phyloP scores from a whole-genome alignment of 2,113 vertebrate species.

The Petrocephalus zakoni region DNA sequence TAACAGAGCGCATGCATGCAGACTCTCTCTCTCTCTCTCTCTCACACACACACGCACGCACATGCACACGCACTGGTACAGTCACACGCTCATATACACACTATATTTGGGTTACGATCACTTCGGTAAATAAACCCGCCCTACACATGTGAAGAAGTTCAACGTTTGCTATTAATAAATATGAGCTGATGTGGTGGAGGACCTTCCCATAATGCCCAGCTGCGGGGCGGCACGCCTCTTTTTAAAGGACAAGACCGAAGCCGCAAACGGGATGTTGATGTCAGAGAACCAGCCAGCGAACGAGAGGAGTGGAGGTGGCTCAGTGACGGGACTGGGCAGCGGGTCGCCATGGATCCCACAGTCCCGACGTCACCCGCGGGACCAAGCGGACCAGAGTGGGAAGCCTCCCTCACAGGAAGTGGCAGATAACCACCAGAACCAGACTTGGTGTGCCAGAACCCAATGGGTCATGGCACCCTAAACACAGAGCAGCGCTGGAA shows the following conservation, averaged over 20 bases:
- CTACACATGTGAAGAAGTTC: neutral
- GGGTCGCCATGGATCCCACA: neutral
- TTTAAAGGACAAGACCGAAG: neutral
- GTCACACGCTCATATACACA: neutral
- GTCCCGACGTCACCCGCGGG: neutral
- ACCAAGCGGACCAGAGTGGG: conserved; percentile 8
- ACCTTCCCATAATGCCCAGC: neutral
- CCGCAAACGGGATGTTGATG: neutral
- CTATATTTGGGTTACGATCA: neutral
- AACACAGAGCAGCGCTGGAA: neutral
- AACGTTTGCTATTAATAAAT: conserved; percentile 2
- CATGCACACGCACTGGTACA: neutral
- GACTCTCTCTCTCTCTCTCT: no score
- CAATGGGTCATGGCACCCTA: neutral
- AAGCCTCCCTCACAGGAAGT: conserved; percentile 27
- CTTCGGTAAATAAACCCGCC: neutral
- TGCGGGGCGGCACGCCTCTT: neutral
- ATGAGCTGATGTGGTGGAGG: neutral
- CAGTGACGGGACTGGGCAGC: neutral
- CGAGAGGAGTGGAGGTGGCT: neutral
- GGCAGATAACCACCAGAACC: conserved; percentile 26
- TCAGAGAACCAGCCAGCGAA: neutral
- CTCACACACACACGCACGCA: neutral
- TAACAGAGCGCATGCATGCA: neutral
- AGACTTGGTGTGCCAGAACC: conserved; percentile 16